A percentile compares a stretch with the other conserved stretches of the same genome.
Evolutionary conservation across 1,140 invertebrate genomes (phyloP).

Genomic region (Steinernema khuongi): DNA sequence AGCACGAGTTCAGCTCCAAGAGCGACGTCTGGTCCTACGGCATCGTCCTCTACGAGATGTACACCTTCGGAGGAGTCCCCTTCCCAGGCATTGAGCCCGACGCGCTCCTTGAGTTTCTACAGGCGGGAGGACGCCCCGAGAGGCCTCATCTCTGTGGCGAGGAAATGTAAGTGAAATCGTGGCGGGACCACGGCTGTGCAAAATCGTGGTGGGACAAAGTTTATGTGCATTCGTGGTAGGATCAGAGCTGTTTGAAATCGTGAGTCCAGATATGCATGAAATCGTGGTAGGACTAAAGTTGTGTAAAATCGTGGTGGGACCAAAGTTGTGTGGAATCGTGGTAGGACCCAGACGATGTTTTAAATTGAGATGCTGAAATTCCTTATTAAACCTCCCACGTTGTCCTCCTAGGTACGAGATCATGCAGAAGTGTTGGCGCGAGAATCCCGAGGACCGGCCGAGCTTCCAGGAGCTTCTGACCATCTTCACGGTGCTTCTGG

Average conservation of each 20-base stretch:
- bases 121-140: conserved; percentile 39
- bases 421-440: conserved; percentile 40
- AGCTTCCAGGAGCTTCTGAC: conserved; percentile 35
- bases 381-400: conserved; percentile 18
- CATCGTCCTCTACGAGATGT: conserved; percentile 49
- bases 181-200: too few species aligned
- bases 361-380: background rate
- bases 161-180: conserved; percentile 41
- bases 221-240: too few species aligned
- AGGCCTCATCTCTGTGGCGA: conserved; percentile 39
- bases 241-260: too few species aligned
- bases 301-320: background rate
- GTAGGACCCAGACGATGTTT: background rate
- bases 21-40: conserved; percentile 72
- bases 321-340: background rate
- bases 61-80: conserved; percentile 44
- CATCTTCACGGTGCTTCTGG: conserved; percentile 42
- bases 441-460: conserved; percentile 40
- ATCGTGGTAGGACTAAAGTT: background rate
- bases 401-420: conserved; percentile 36
- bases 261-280: too few species aligned
- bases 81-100: conserved; percentile 40
- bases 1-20: conserved; percentile 84
- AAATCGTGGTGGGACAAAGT: too few species aligned
- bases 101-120: conserved; percentile 39